Conservation (phyloP, 2,113 vertebrate species). For the Parus major region DNA sequence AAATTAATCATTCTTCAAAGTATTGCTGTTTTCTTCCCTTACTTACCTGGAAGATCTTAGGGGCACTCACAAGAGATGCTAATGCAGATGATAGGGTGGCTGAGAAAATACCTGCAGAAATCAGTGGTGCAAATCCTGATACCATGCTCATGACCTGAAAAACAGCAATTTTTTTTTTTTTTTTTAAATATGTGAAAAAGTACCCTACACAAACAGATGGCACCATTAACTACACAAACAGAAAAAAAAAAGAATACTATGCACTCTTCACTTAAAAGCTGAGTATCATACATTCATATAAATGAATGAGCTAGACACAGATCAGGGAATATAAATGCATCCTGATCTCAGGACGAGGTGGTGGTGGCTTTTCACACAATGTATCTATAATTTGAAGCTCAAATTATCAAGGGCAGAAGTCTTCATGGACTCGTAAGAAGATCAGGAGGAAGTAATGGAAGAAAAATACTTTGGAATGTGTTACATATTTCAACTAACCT, state of each 20-base stretch:
- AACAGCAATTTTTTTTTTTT: background rate
- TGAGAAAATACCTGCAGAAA: slow-evolving; percentile 96
- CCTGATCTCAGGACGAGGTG: background rate
- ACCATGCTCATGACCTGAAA: slow-evolving; percentile 93
- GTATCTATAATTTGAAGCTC: background rate
- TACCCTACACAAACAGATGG: background rate
- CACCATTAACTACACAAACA: background rate
- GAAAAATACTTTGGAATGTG: background rate
- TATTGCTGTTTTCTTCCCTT: background rate
- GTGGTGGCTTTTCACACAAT: background rate
- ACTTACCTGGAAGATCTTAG: slow-evolving; percentile 96
- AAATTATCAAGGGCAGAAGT: background rate
- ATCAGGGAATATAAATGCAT: background rate
- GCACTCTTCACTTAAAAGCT: background rate
- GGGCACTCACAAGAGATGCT: slow-evolving; percentile 96
- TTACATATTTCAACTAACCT: background rate
- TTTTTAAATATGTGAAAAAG: background rate
- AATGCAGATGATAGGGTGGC: slow-evolving; percentile 97
- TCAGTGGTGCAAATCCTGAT: slow-evolving; percentile 93
- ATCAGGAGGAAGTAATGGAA: background rate
- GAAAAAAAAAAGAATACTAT: background rate
- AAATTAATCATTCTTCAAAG: background rate
- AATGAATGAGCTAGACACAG: background rate
- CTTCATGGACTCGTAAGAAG: background rate
- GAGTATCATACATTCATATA: background rate